Evolutionary conservation across 2,113 vertebrate species (phyloP), one percentile per base, ranked within the genome.

Genomic region (Cyrtonyx montezumae): DNA sequence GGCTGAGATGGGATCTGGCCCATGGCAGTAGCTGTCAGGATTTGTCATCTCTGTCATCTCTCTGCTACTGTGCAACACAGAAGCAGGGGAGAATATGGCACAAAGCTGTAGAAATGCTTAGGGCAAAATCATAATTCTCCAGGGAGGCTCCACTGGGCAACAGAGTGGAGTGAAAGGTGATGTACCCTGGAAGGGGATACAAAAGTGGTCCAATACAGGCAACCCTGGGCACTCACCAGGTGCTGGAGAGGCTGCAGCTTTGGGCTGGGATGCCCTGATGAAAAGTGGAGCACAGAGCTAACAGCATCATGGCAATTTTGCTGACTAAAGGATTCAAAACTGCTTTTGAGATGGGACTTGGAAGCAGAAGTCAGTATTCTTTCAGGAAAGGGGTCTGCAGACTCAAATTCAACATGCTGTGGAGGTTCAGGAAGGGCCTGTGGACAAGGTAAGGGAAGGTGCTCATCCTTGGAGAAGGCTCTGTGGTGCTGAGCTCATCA

Each of bases 151-250:
- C 34, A 43, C 37, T 34, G 77, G 63, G 48, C 22, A 53, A 42
- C 42, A 73, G 16, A 32, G 20, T 36, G 42, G 22, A 30, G 23
- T 11, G 30, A 36, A 17, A 51, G 14, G 22, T 26, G 53, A 34
- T 49, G 32, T 16, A 11, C 46, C 16, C 23, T 7, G 13, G 40
- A 55, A 9, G 17, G n/a, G 15, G 21, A 14, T 11, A 23, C 12
- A 59, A 63, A n/a, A 16, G 28, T 53, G 75, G 11, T 45, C 13
- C 36, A 40, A 66, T 56, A 28, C 21, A 40, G n/a, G 20, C 25
- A 48, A n/a, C 5, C 32, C 66, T 46, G 13, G 42, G 4, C 30
- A 40, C 28, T 26, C 42, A 26, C 6, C 0, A 1, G 10, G 6
- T 32, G 28, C 11, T 67, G 36, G 53, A 85, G 20, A 19, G 22